phyloP scores from a whole-genome alignment of 1,140 invertebrate species.

The Leptinotarsa texana region DNA sequence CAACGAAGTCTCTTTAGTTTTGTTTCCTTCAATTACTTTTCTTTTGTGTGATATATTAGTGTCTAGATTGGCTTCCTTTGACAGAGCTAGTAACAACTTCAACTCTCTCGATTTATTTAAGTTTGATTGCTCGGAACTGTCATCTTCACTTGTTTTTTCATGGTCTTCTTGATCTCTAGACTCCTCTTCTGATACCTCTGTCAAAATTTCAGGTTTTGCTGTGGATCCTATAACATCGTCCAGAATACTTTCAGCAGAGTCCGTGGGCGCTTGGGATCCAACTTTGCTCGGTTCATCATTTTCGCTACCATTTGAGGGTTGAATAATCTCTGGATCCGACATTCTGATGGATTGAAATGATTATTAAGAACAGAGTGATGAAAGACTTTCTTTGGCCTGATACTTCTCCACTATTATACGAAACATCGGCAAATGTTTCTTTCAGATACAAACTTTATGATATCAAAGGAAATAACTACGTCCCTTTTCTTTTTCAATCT shows the following conservation, averaged over 20 bases:
- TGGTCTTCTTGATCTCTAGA: not conserved
- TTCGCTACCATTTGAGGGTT: not conserved
- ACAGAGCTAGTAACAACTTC: conserved; percentile 47
- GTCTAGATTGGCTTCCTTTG: conserved; percentile 52
- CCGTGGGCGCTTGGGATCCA: not conserved
- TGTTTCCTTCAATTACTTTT: conserved; percentile 39
- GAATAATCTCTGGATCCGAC: not conserved
- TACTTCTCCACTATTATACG: too few relatives aligned
- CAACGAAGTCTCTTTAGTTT: conserved; percentile 23
- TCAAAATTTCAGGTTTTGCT: not conserved
- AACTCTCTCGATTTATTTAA: conserved; percentile 42
- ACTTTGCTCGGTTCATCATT: not conserved
- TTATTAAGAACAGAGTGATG: too few relatives aligned
- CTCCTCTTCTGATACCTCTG: not conserved
- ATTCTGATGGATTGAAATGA: not conserved
- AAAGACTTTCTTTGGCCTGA: too few relatives aligned
- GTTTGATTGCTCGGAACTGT: conserved; percentile 28
- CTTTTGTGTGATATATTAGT: conserved; percentile 50
- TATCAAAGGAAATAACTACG: too few relatives aligned
- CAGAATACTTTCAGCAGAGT: not conserved
- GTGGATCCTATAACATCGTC: not conserved
- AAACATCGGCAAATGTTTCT: too few relatives aligned
- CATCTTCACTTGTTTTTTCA: conserved; percentile 20
- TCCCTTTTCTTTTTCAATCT: too few relatives aligned
- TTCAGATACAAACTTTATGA: too few relatives aligned